phyloP scores from a whole-genome alignment of 2,113 vertebrate species.

The Pandion haliaetus region DNA sequence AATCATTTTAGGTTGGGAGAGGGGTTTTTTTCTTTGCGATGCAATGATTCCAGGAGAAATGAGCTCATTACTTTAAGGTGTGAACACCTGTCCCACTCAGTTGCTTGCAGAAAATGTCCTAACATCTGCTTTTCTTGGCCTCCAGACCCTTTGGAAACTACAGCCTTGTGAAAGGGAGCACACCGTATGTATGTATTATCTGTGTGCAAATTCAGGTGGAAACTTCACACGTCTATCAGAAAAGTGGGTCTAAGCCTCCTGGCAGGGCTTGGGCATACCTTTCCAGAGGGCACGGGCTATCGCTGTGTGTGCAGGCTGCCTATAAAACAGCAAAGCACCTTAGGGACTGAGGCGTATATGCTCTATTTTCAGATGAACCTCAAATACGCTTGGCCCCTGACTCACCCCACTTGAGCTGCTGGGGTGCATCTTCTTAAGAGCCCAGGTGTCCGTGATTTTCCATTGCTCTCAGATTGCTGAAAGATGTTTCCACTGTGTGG shows the following conservation, averaged over 20 bases:
- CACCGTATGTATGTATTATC: too few species aligned
- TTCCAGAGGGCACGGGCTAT: background rate
- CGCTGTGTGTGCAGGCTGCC: background rate
- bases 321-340: background rate
- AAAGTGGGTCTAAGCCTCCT: background rate
- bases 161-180: background rate
- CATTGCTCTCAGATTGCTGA: background rate
- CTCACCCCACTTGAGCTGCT: background rate
- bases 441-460: background rate
- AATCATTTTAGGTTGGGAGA: background rate
- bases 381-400: background rate
- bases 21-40: background rate
- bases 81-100: background rate
- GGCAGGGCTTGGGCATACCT: background rate
- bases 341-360: background rate
- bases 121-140: background rate
- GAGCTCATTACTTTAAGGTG: background rate
- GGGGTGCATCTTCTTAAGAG: background rate
- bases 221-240: background rate
- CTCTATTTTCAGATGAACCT: background rate
- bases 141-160: background rate
- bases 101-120: background rate
- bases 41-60: background rate
- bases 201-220: background rate
- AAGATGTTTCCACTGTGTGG: background rate